phyloP scores from a whole-genome alignment of 2,888 invertebrate species.

The Coenonympha glycerion region DNA sequence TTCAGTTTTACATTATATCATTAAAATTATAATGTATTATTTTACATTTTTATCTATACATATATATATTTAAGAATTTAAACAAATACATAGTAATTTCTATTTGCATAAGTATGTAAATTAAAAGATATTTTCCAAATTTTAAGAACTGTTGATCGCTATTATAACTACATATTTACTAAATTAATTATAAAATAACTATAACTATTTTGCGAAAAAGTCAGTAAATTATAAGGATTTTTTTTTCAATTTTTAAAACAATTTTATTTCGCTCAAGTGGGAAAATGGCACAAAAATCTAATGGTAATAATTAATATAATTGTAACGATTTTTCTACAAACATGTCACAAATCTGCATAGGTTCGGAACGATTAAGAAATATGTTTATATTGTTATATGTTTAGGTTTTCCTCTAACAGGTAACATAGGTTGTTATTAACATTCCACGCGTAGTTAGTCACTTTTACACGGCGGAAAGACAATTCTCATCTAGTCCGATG shows the following conservation, averaged over 20 bases:
- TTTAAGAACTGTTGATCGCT: neutral
- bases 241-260: neutral
- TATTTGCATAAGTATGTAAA: too few species aligned
- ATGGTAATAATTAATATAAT: too few species aligned
- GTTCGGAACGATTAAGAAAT: neutral
- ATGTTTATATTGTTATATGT: neutral
- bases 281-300: too few species aligned
- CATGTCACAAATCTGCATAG: too few species aligned
- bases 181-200: neutral
- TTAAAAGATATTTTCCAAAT: too few species aligned
- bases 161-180: neutral
- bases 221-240: neutral
- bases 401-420: constrained; percentile 4
- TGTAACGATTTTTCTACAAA: too few species aligned
- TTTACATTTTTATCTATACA: neutral
- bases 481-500: constrained; percentile 14
- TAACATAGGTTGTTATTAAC: constrained; percentile 60
- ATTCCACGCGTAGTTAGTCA: constrained; percentile 46
- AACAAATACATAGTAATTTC: too few species aligned
- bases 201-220: neutral
- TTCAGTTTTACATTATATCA: neutral
- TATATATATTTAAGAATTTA: too few species aligned
- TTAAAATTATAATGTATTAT: neutral
- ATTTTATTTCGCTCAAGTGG: neutral
- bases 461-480: constrained; percentile 13